phyloP scores from a whole-genome alignment of 2,888 invertebrate genomes.

The Trissonchulus latispiculum region DNA sequence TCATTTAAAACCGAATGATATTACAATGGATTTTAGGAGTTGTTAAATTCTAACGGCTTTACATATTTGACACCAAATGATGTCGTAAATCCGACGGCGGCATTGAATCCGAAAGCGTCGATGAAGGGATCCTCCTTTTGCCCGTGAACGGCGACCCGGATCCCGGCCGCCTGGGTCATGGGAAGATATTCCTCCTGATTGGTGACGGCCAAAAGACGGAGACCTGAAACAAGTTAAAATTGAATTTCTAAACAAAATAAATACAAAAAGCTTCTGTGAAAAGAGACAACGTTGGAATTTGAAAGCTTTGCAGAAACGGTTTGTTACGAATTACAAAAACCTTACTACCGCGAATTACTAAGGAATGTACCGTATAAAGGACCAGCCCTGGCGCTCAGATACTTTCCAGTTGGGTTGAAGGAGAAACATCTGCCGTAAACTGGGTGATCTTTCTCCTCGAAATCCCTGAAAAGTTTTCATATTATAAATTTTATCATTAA shows the following conservation, averaged over 20 bases:
- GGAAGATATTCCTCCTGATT: constrained; percentile 37
- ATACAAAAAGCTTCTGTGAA: no score
- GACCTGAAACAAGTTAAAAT: constrained; percentile 23
- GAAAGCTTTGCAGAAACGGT: no score
- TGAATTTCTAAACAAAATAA: no score
- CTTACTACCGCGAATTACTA: no score
- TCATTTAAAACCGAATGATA: no score
- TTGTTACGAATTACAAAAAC: no score
- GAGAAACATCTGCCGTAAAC: constrained; percentile 45
- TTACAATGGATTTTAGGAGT: no score
- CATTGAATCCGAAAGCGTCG: constrained; percentile 40
- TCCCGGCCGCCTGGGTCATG: constrained; percentile 44
- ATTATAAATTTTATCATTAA: no score
- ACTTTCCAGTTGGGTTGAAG: constrained; percentile 37
- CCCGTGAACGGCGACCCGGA: constrained; percentile 44
- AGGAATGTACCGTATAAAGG: constrained; percentile 46
- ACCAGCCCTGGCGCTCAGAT: constrained; percentile 36
- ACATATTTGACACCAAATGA: constrained; percentile 41
- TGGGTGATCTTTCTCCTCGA: constrained; percentile 36
- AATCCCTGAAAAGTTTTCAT: constrained; percentile 46
- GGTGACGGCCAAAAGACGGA: constrained; percentile 34
- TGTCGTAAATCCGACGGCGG: constrained; percentile 38
- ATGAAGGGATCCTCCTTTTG: constrained; percentile 39
- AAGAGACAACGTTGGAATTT: no score
- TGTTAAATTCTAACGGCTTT: no score